Base-by-base conservation (phyloP, 2,113 vertebrate genomes). In the Serinus canaria region DNA sequence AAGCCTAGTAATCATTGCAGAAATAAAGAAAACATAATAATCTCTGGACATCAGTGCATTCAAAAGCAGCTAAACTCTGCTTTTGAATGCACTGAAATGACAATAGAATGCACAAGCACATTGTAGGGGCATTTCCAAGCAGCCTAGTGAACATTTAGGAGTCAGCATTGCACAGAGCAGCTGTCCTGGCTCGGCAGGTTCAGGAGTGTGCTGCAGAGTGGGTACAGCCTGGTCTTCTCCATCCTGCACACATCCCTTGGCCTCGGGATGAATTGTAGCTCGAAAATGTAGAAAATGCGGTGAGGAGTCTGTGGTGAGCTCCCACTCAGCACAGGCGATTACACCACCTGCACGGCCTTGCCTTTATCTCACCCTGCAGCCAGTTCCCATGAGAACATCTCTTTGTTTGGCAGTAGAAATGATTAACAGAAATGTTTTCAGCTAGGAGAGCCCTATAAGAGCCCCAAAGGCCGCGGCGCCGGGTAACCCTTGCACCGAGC, bases 151-250 rank as follows among this genome's bases (percentile, higher is more conserved):
- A 18, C 20, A 2, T 2, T 5, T 21, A 23, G 39, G 58, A 52
- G 20, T 3, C 2, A 3, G 63, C 3, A 1, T 8, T 11, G 30
- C 83, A 23, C 31, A 8, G 25, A 41, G 47, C 53, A 58, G 23
- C 10, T 44, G 4, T 2, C 15, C 46, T 7, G 37, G 41, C n/a
- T 43, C 0, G 0, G 43, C 47, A 33, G 37, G 22, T 4, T 4
- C 10, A 25, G 22, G 11, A 5, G n/a, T 24, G 73, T 8, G 58
- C 68, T 44, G n/a, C 9, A 4, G 15, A 3, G 46, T 15, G 3
- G 1, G 13, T 39, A 9, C 47, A 52, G 50, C 60, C 50, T 27
- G 73, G 3, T 63, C 35, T 16, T 35, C 31, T 24, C 9, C 46
- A 13, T 2, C 30, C 46, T 8, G 50, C 27, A 21, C 25, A 3